These are phyloP conservation scores for Diorhabda carinulata DNA, from an alignment of 1,140 invertebrate genomes.

Conservation along the genomic window DNA sequence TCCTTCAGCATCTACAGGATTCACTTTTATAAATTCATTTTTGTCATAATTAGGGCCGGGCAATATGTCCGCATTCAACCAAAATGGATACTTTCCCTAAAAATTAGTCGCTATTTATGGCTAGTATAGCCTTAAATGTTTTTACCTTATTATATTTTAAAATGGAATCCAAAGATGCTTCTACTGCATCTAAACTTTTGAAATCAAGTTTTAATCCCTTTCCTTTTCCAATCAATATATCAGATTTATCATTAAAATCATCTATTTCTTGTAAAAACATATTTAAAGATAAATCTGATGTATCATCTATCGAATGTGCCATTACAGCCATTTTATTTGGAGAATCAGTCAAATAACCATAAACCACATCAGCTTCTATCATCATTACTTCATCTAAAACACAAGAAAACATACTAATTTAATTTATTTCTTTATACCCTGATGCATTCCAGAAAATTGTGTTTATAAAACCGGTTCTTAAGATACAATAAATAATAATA, in stretches of 20 bases:
- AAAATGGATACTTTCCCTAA: slow-evolving; percentile 71
- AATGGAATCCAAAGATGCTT: slow-evolving; percentile 57
- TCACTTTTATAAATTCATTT: slow-evolving; percentile 53
- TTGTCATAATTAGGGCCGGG: slow-evolving; percentile 59
- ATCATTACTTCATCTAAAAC: slow-evolving; percentile 65
- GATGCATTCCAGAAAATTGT: background rate
- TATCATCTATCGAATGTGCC: slow-evolving; percentile 73
- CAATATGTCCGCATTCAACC: slow-evolving; percentile 86
- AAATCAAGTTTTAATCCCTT: slow-evolving; percentile 88
- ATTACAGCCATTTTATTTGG: slow-evolving; percentile 67
- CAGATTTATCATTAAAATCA: slow-evolving; percentile 46
- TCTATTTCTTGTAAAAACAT: slow-evolving; percentile 64
- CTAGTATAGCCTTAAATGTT: slow-evolving; percentile 1
- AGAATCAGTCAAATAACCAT: slow-evolving; percentile 55
- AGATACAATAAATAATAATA: background rate
- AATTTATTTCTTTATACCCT: background rate
- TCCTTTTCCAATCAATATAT: slow-evolving; percentile 35
- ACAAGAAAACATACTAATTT: slow-evolving; percentile 6
- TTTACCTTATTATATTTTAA: slow-evolving; percentile 42
- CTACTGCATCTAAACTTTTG: slow-evolving; percentile 77
- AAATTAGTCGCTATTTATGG: slow-evolving; percentile 18
- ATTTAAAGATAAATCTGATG: slow-evolving; percentile 72
- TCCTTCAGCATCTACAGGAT: slow-evolving; percentile 61
- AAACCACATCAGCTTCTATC: slow-evolving; percentile 83
- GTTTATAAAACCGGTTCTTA: background rate